These are phyloP conservation scores for Bergia sp. DNA, from an alignment of 92 coral and sea anemone species.

Conservation along the genomic window DNA sequence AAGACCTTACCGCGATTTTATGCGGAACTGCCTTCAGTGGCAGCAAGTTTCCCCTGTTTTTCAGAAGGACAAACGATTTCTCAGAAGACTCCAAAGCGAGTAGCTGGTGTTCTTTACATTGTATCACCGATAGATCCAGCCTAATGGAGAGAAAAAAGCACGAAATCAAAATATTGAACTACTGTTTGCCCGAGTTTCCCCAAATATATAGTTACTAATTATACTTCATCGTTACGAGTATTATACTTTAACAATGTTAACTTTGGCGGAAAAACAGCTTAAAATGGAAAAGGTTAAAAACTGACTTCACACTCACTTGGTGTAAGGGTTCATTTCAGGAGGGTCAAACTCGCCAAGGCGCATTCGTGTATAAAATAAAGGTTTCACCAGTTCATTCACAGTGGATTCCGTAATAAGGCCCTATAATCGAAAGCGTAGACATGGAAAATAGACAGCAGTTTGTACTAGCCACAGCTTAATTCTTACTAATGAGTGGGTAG, in stretches of 20 bases:
- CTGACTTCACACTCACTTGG: conserved; percentile 35
- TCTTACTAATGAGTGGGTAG: no score
- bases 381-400: conserved; percentile 55
- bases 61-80: conserved; percentile 57
- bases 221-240: not conserved
- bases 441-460: not conserved
- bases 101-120: conserved; percentile 43
- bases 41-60: conserved; percentile 43
- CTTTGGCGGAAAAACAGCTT: not conserved
- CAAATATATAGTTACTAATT: no score
- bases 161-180: not conserved
- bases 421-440: not conserved
- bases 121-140: conserved; percentile 48
- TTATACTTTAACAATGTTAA: not conserved
- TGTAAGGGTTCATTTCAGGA: conserved; percentile 58
- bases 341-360: conserved; percentile 67
- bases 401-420: conserved; percentile 44
- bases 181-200: not conserved
- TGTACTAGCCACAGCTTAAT: not conserved
- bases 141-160: conserved; percentile 5
- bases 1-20: conserved; percentile 45
- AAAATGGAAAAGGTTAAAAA: no score
- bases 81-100: conserved; percentile 53
- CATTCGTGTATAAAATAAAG: conserved; percentile 59
- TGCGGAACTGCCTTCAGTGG: conserved; percentile 49